Conservation (phyloP, 2,888 invertebrate species). For the Cosmia pyralina region DNA sequence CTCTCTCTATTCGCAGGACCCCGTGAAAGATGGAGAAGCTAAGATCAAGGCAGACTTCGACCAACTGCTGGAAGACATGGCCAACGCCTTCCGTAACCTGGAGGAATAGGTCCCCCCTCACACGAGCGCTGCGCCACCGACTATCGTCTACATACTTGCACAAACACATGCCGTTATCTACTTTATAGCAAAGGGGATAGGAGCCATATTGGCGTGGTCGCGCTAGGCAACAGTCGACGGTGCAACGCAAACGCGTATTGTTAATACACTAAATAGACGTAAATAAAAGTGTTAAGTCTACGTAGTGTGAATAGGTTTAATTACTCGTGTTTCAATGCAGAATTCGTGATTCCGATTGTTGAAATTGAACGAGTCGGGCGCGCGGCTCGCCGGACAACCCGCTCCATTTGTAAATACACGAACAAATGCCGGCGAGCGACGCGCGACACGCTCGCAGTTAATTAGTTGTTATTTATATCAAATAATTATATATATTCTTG, state of each 20-base stretch:
- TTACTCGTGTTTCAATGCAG: slow-evolving; percentile 74
- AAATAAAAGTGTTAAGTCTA: slow-evolving; percentile 71
- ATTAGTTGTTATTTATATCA: slow-evolving; percentile 79
- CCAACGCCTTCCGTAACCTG: slow-evolving; percentile 99
- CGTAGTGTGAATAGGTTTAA: slow-evolving; percentile 77
- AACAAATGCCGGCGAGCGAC: slow-evolving; percentile 49
- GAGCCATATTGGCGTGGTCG: slow-evolving; percentile 47
- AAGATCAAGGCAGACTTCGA: slow-evolving; percentile 99
- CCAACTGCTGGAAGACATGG: slow-evolving; percentile 98
- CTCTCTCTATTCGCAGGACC: slow-evolving; percentile 92
- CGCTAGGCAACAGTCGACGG: slow-evolving; percentile 18
- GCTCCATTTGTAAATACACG: slow-evolving; percentile 70
- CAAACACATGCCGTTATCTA: slow-evolving; percentile 39
- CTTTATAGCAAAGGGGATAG: not conserved
- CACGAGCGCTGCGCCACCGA: not conserved
- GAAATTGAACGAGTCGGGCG: slow-evolving; percentile 51
- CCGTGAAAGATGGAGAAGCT: slow-evolving; percentile 99
- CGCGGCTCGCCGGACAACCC: slow-evolving; percentile 21
- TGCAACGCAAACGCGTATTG: slow-evolving; percentile 63
- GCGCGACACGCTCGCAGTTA: slow-evolving; percentile 55
- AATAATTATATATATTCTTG: too few relatives aligned
- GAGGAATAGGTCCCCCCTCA: slow-evolving; percentile 94
- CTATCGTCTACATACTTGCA: slow-evolving; percentile 34
- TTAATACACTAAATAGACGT: slow-evolving; percentile 72
- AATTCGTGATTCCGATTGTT: slow-evolving; percentile 77